phyloP scores from a whole-genome alignment of 2,888 invertebrate genomes.

The Himalopsyche japonica region DNA sequence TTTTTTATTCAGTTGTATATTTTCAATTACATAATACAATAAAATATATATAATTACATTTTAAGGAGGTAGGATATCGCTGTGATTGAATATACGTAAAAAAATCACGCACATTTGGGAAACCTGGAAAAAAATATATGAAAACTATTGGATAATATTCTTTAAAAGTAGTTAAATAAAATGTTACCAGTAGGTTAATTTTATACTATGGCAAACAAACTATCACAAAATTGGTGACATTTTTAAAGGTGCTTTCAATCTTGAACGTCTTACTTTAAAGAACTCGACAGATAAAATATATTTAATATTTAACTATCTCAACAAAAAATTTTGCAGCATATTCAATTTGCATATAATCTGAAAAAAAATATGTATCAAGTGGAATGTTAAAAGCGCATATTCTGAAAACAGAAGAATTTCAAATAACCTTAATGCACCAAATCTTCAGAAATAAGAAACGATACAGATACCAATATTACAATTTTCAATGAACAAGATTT shows the following conservation, averaged over 20 bases:
- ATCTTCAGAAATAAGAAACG: background rate
- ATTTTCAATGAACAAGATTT: background rate
- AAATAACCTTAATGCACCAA: background rate
- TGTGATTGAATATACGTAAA: slow-evolving; percentile 22
- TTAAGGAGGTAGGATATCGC: slow-evolving; percentile 36
- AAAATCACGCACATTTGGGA: slow-evolving; percentile 3
- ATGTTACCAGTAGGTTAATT: background rate
- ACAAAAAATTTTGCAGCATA: background rate
- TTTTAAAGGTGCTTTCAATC: background rate
- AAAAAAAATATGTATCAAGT: background rate
- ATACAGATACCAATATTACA: background rate
- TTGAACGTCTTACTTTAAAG: background rate
- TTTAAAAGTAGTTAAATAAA: background rate
- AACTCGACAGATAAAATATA: background rate
- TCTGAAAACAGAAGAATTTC: background rate
- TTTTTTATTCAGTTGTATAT: slow-evolving; percentile 43
- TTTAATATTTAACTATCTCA: background rate
- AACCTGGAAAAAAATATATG: background rate
- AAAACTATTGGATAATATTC: background rate
- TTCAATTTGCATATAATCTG: background rate
- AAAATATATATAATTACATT: slow-evolving; percentile 33
- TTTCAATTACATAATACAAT: slow-evolving; percentile 32
- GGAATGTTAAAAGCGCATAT: background rate
- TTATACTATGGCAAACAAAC: slow-evolving; percentile 26
- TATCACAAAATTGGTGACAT: slow-evolving; percentile 18